These are phyloP conservation scores for Cheiracanthium punctorium DNA, from an alignment of 2,888 invertebrate species.

Conservation along the genomic window DNA sequence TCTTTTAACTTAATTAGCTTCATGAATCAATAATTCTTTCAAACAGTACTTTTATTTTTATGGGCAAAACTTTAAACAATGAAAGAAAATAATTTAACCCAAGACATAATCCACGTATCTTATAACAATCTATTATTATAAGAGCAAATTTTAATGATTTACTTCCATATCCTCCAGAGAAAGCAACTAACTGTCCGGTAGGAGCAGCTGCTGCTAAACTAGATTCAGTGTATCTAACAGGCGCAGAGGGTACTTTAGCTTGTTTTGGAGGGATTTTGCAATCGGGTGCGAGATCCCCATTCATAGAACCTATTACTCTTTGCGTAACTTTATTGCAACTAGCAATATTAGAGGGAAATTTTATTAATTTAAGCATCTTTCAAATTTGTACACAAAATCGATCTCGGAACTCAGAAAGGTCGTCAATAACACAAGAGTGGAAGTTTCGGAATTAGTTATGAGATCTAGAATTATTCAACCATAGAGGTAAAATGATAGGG, in stretches of 20 bases:
- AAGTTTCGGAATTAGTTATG: background rate
- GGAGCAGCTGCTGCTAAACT: slow-evolving; percentile 31
- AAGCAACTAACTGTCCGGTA: slow-evolving; percentile 46
- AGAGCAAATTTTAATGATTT: no score
- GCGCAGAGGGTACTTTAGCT: slow-evolving; percentile 27
- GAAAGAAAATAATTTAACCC: no score
- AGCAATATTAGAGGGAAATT: slow-evolving; percentile 24
- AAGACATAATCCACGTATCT: no score
- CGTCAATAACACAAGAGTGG: background rate
- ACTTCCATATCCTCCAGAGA: slow-evolving; percentile 58
- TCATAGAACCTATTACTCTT: slow-evolving; percentile 50
- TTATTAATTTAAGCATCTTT: slow-evolving; percentile 44
- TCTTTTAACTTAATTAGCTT: no score
- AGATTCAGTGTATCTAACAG: slow-evolving; percentile 36
- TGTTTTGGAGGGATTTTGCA: slow-evolving; percentile 16
- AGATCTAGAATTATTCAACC: no score
- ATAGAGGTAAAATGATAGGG: no score
- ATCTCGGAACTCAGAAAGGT: background rate
- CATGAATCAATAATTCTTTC: no score
- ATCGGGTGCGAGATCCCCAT: slow-evolving; percentile 39
- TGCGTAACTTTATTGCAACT: slow-evolving; percentile 40
- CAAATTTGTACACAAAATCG: background rate
- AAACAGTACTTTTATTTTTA: no score
- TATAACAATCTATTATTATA: no score
- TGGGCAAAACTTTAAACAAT: no score